Evolutionary conservation across 2,888 invertebrate species (phyloP).

Genomic region (Pristionchus japonicus): DNA sequence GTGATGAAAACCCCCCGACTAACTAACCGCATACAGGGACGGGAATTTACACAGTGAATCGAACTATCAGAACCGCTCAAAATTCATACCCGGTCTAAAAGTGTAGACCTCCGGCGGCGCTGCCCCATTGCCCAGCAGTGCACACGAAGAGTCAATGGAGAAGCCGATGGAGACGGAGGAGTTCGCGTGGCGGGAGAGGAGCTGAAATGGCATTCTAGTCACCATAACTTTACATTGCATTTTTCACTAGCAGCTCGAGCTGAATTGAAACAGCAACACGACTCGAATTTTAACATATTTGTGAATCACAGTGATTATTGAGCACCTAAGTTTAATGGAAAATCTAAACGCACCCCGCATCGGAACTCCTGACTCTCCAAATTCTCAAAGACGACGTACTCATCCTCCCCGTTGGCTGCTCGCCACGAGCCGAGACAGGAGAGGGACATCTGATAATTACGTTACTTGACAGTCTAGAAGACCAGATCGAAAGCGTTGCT

Average conservation of each 20-base stretch:
- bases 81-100: conserved; percentile 27
- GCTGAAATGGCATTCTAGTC: too few species aligned
- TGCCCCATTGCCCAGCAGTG: background rate
- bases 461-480: too few species aligned
- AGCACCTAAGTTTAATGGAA: too few species aligned
- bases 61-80: too few species aligned
- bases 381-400: conserved; percentile 59
- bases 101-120: conserved; percentile 42
- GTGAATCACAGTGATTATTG: too few species aligned
- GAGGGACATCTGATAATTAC: conserved; percentile 51
- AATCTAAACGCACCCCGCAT: conserved; percentile 55
- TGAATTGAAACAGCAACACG: too few species aligned
- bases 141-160: conserved; percentile 41
- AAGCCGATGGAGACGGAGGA: conserved; percentile 24
- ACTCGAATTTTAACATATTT: too few species aligned
- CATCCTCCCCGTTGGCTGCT: background rate
- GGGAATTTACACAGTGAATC: too few species aligned
- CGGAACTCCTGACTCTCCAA: conserved; percentile 65
- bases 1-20: conserved; percentile 31
- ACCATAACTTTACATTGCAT: too few species aligned
- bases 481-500: background rate
- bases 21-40: too few species aligned
- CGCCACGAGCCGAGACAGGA: conserved; percentile 61
- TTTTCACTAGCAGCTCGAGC: too few species aligned
- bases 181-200: conserved; percentile 12